Conservation (phyloP, 1,140 invertebrate species). For the Arctopsyche grandis region DNA sequence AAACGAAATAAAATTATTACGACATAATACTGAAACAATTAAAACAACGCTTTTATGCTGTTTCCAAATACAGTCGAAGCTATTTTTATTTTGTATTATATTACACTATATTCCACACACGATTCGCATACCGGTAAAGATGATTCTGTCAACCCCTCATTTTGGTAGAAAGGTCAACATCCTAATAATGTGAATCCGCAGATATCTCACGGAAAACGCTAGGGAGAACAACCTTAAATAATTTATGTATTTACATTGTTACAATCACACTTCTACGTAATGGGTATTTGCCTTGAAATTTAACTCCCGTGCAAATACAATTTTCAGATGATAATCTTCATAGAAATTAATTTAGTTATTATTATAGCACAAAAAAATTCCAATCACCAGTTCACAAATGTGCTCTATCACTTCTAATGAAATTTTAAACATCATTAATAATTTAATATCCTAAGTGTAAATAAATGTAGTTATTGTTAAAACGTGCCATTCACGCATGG, state of each 20-base stretch:
- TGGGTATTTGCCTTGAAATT: no score
- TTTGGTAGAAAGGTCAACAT: slow-evolving; percentile 30
- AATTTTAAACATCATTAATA: no score
- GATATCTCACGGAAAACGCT: slow-evolving; percentile 25
- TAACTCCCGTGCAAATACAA: neutral
- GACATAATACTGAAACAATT: no score
- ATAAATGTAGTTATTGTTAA: neutral
- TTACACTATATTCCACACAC: neutral
- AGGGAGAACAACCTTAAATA: slow-evolving; percentile 28
- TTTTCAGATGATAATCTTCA: neutral
- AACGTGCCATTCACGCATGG: neutral
- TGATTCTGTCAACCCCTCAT: slow-evolving; percentile 29
- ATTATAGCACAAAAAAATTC: no score
- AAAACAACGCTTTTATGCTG: no score
- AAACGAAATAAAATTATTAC: no score
- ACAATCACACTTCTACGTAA: no score
- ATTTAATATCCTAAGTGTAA: no score
- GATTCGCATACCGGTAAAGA: neutral
- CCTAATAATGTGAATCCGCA: slow-evolving; percentile 40
- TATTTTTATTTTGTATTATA: neutral
- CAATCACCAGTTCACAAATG: no score
- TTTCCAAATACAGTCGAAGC: no score
- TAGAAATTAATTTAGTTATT: neutral
- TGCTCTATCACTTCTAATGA: no score
- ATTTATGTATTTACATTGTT: slow-evolving; percentile 1